phyloP scores from a whole-genome alignment of 1,140 invertebrate genomes.

The Rhopalosiphum padi region DNA sequence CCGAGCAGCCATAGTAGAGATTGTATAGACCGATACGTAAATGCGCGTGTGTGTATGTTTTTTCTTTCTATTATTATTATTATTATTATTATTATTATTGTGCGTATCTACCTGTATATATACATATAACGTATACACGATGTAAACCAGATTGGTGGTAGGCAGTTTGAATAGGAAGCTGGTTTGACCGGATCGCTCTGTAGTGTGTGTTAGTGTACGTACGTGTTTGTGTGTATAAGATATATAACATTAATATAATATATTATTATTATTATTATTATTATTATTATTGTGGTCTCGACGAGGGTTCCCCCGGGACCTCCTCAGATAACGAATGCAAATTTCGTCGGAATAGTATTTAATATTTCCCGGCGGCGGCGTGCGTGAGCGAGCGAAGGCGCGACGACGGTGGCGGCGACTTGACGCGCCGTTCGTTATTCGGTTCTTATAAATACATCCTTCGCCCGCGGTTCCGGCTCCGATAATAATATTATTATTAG shows the following conservation, averaged over 20 bases:
- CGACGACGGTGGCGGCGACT: not conserved
- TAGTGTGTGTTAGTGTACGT: not conserved
- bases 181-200: conserved; percentile 47
- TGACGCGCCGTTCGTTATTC: not conserved
- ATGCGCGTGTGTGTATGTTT: not conserved
- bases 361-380: not conserved
- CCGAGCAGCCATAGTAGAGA: conserved; percentile 25
- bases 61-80: not conserved
- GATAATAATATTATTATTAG: not conserved
- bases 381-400: not conserved
- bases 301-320: conserved; percentile 34
- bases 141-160: conserved; percentile 49
- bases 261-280: conserved; percentile 5
- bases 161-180: conserved; percentile 46
- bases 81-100: conserved; percentile 35
- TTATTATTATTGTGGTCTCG: not conserved
- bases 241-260: not conserved
- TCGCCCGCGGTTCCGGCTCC: not conserved
- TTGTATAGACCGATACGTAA: conserved; percentile 12
- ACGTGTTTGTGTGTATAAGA: not conserved
- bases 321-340: not conserved
- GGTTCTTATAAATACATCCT: not conserved
- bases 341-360: not conserved
- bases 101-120: not conserved
- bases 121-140: not conserved